Percentiles rank a stretch among this genome's conserved stretches.
Evolutionary conservation across 1,140 invertebrate genomes (phyloP).

Genomic region (Drosophila aff.): DNA sequence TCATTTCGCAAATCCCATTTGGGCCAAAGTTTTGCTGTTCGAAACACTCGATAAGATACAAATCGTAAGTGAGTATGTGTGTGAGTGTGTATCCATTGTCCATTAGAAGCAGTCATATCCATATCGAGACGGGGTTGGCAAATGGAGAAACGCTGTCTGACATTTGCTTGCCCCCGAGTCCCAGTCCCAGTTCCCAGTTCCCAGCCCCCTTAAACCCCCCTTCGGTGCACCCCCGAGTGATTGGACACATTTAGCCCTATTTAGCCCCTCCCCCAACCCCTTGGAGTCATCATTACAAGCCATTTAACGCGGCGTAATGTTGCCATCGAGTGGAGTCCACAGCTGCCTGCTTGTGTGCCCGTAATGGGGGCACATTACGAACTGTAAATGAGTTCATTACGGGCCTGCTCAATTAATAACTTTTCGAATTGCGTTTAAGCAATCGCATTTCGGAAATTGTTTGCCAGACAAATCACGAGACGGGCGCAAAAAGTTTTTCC

Average conservation of each 20-base stretch:
- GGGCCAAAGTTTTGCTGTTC: constrained; percentile 20
- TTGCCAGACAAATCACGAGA: constrained; percentile 40
- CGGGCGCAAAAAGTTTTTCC: constrained; percentile 24
- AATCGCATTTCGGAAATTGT: constrained; percentile 50
- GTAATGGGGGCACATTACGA: constrained; percentile 68
- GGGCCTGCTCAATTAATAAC: constrained; percentile 69
- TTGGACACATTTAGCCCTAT: constrained; percentile 79
- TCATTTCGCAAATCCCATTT: constrained; percentile 22
- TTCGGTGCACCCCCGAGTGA: constrained; percentile 53
- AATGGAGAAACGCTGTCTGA: constrained; percentile 82
- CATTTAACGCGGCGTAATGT: constrained; percentile 80
- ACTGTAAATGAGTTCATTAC: constrained; percentile 78
- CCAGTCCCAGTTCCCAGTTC: not conserved
- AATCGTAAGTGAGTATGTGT: constrained; percentile 2
- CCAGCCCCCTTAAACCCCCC: not conserved
- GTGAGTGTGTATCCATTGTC: constrained; percentile 73
- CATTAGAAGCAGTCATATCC: constrained; percentile 58
- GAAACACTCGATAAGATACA: constrained; percentile 55
- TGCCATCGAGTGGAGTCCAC: constrained; percentile 57
- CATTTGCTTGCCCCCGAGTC: constrained; percentile 56
- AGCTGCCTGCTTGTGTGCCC: constrained; percentile 22
- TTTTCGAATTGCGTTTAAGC: constrained; percentile 45
- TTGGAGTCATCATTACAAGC: constrained; percentile 70
- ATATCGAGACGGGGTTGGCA: constrained; percentile 71
- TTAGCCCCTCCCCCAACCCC: constrained; percentile 44